Percentiles rank a stretch among this genome's conserved stretches.
These are phyloP conservation scores for Pseudoips prasinana DNA, from an alignment of 2,888 invertebrate genomes.

Conservation along the genomic window DNA sequence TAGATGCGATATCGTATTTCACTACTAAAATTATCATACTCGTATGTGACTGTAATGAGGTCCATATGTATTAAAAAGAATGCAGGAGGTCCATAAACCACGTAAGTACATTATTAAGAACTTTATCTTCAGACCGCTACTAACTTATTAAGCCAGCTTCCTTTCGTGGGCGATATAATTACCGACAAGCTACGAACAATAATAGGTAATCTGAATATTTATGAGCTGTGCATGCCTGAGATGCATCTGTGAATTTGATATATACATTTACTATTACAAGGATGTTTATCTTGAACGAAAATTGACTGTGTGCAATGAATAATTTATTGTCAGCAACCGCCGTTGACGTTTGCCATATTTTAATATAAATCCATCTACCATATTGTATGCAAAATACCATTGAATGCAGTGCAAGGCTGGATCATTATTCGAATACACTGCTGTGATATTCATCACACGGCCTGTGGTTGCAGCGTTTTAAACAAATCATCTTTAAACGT, in stretches of 20 bases:
- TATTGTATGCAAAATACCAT: slow-evolving; percentile 82
- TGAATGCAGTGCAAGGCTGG: slow-evolving; percentile 78
- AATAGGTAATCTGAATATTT: slow-evolving; percentile 78
- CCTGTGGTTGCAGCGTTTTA: slow-evolving; percentile 71
- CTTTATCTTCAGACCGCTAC: slow-evolving; percentile 57
- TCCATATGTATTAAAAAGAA: slow-evolving; percentile 43
- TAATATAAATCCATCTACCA: slow-evolving; percentile 81
- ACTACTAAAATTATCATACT: slow-evolving; percentile 37
- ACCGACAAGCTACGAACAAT: slow-evolving; percentile 77
- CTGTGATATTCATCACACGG: slow-evolving; percentile 76
- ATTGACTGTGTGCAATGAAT: slow-evolving; percentile 79
- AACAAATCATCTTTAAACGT: slow-evolving; percentile 79
- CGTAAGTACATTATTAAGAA: slow-evolving; percentile 64
- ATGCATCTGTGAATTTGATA: slow-evolving; percentile 70
- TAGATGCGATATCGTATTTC: slow-evolving; percentile 25
- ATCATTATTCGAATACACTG: slow-evolving; percentile 79
- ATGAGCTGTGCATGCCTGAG: slow-evolving; percentile 58
- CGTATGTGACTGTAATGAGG: slow-evolving; percentile 53
- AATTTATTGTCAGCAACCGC: slow-evolving; percentile 77
- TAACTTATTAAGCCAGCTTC: slow-evolving; percentile 66
- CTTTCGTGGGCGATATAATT: slow-evolving; percentile 80
- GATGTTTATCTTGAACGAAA: slow-evolving; percentile 70
- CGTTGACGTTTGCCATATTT: slow-evolving; percentile 79
- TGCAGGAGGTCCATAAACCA: slow-evolving; percentile 34
- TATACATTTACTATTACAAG: slow-evolving; percentile 39